These are phyloP conservation scores for Drosophila kikkawai DNA, from an alignment of 1,140 invertebrate species.

Conservation along the genomic window DNA sequence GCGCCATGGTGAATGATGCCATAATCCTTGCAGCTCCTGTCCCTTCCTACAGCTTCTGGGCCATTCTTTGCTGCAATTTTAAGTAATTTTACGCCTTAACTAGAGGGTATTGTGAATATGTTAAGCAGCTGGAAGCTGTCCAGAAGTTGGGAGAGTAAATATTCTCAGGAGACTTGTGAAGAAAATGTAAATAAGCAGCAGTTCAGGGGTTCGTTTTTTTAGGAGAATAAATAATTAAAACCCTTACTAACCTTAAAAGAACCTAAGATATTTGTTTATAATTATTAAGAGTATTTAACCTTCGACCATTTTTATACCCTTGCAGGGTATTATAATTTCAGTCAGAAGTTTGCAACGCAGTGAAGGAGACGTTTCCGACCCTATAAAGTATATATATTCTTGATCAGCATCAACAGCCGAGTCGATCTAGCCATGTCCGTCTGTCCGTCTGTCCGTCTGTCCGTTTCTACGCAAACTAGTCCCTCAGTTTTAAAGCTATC, in stretches of 20 bases:
- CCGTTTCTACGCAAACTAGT: no score
- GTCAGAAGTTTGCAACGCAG: no score
- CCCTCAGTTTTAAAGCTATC: no score
- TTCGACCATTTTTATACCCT: slow-evolving; percentile 6
- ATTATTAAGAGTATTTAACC: slow-evolving; percentile 11
- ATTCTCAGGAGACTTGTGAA: neutral
- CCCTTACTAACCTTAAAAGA: neutral
- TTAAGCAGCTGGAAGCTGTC: slow-evolving; percentile 4
- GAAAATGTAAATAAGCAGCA: neutral
- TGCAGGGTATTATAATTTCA: no score
- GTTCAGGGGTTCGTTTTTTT: neutral
- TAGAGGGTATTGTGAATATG: slow-evolving; percentile 34
- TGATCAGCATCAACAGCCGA: no score
- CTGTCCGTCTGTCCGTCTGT: no score
- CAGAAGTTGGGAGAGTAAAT: neutral
- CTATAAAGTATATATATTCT: no score
- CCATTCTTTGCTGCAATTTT: slow-evolving; percentile 38
- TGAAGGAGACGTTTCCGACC: no score
- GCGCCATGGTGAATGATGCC: slow-evolving; percentile 64
- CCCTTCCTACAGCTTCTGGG: slow-evolving; percentile 5
- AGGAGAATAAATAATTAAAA: neutral
- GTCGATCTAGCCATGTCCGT: no score
- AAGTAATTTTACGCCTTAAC: slow-evolving; percentile 69
- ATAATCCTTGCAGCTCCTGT: slow-evolving; percentile 66
- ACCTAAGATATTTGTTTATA: fast-evolving